Evolutionary conservation across 2,113 vertebrate genomes (phyloP).

Genomic region (Heptranchias perlo): DNA sequence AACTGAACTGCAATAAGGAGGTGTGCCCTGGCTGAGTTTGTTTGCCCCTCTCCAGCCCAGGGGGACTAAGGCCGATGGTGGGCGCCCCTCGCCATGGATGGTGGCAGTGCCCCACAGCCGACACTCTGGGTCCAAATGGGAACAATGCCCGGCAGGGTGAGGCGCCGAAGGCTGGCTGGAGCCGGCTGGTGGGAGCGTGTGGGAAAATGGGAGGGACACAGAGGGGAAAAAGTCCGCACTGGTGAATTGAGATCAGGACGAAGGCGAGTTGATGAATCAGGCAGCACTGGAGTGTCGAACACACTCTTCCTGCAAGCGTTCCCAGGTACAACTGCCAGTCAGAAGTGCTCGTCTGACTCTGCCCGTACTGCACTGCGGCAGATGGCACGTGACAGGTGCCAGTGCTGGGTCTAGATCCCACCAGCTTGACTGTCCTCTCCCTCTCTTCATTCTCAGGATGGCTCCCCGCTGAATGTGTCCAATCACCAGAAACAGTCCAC

Average conservation of each 20-base stretch:
- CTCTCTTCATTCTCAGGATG: slow-evolving; percentile 47
- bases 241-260: slow-evolving; percentile 49
- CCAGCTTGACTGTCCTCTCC: too few species aligned
- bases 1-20: neutral
- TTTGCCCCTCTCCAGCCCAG: slow-evolving; percentile 53
- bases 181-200: too few species aligned
- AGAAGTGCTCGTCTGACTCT: too few species aligned
- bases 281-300: slow-evolving; percentile 78
- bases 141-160: too few species aligned
- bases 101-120: slow-evolving; percentile 58
- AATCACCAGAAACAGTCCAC: neutral
- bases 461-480: neutral
- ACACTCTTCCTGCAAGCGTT: slow-evolving; percentile 65
- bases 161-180: too few species aligned
- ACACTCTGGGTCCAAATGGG: slow-evolving; percentile 28
- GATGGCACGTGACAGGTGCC: too few species aligned
- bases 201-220: neutral
- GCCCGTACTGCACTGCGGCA: too few species aligned
- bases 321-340: too few species aligned
- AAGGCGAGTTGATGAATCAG: slow-evolving; percentile 77
- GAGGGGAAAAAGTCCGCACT: neutral
- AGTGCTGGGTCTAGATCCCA: too few species aligned
- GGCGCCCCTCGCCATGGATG: too few species aligned
- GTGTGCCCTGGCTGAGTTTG: slow-evolving; percentile 40
- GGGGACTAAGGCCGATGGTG: slow-evolving; percentile 65